Conservation (phyloP, 1,140 invertebrate species). For the Chrysoperla carnea region DNA sequence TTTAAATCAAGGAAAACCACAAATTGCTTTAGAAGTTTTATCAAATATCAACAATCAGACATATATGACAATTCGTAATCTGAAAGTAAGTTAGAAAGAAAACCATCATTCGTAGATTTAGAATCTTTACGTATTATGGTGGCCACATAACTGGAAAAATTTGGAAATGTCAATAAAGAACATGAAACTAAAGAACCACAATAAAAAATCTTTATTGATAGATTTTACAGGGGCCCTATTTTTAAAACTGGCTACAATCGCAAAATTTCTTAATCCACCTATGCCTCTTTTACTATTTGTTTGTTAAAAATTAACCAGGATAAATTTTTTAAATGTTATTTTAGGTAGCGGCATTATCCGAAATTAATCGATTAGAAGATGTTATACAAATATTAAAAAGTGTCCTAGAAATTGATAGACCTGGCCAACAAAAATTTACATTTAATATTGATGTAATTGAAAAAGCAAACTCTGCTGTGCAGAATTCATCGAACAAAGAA, state of each 20-base stretch:
- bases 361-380: slow-evolving; percentile 43
- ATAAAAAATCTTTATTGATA: slow-evolving; percentile 1
- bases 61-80: slow-evolving; percentile 47
- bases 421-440: slow-evolving; percentile 25
- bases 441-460: slow-evolving; percentile 31
- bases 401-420: slow-evolving; percentile 33
- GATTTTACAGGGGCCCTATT: too few relatives aligned
- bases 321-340: slow-evolving; percentile 10
- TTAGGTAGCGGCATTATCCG: slow-evolving; percentile 33
- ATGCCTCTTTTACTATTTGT: too few relatives aligned
- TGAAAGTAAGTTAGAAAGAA: slow-evolving; percentile 32
- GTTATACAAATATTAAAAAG: slow-evolving; percentile 35
- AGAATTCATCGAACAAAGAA: slow-evolving; percentile 18
- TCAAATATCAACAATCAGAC: slow-evolving; percentile 25
- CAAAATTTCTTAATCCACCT: too few relatives aligned
- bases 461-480: slow-evolving; percentile 19
- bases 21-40: slow-evolving; percentile 47
- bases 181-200: slow-evolving; percentile 4
- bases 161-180: too few relatives aligned
- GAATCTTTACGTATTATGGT: too few relatives aligned
- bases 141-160: too few relatives aligned
- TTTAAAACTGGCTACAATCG: too few relatives aligned
- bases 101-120: slow-evolving; percentile 4
- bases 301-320: slow-evolving; percentile 2
- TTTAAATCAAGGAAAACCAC: slow-evolving; percentile 44